Evolutionary conservation across 1,140 invertebrate species (phyloP), one percentile per base, ranked within the genome.

Genomic region (Arion vulgaris): DNA sequence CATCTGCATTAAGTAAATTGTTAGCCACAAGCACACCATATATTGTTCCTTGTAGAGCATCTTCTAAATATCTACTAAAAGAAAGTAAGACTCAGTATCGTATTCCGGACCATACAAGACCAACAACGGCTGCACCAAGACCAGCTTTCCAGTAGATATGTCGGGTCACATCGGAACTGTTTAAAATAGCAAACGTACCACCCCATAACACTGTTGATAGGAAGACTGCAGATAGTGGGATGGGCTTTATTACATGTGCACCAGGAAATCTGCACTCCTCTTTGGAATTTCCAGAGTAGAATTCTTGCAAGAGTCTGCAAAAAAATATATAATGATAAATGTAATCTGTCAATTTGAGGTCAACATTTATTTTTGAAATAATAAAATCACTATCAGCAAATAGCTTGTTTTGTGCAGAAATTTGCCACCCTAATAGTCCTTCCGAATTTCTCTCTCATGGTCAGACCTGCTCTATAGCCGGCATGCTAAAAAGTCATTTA

Each of bases 231-330:
- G n/a, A 36, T 39, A 80, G 38, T n/a, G 36, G 11, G 9, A 80
- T n/a, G 2, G 62, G 36, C 34, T 80, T 41, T 0, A 51, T 32
- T 4, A 71, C 28, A 23, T 66, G 68, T 0, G 34, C 9, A 49
- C 78, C 38, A 49, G 78, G 78, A 71, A 80, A 80, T 26, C 68
- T 69, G 66, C 66, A 36, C 36, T 80, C 78, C n/a, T 51, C 45
- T 28, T 69, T 39, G 0, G 38, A 49, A 26, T 69, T 66, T 41
- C 7, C 26, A 9, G n/a, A 49, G 45, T 71, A 80, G 39, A 71
- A 80, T 49, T 69, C 62, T 23, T 32, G 13, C 68, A 80, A 32
- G 28, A 80, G 38, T 51, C 78, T 80, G 66, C 36, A 80, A 80
- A 69, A 45, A n/a, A 68, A 32, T 19, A 68, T 9, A 53, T 13